These are phyloP conservation scores for Nymphalis c-album DNA, from an alignment of 2,888 invertebrate genomes.

Conservation along the genomic window DNA sequence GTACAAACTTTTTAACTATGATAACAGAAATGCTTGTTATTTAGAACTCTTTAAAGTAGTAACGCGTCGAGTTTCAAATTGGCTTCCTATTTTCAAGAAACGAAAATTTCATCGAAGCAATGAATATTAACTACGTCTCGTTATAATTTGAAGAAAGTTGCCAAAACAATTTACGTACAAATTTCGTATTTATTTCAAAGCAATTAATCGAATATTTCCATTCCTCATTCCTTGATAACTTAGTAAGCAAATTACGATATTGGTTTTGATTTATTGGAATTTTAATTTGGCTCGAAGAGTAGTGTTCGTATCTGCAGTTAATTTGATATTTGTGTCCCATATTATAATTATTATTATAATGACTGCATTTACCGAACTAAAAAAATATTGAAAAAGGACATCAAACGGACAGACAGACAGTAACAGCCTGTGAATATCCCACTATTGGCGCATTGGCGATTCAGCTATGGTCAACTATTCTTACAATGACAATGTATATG, in stretches of 20 bases:
- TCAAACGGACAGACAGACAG: too few species aligned
- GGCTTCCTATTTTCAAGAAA: slow-evolving; percentile 32
- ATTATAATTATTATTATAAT: too few species aligned
- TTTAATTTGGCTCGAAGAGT: background rate
- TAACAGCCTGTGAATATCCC: too few species aligned
- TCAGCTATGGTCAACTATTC: too few species aligned
- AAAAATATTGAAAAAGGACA: background rate
- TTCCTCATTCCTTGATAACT: slow-evolving; percentile 31
- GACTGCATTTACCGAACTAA: too few species aligned
- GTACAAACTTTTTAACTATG: too few species aligned
- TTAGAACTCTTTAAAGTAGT: slow-evolving; percentile 10
- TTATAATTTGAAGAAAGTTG: slow-evolving; percentile 37
- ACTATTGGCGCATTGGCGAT: too few species aligned
- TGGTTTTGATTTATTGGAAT: slow-evolving; percentile 1
- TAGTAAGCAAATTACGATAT: slow-evolving; percentile 30
- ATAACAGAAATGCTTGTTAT: background rate
- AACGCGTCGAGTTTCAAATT: slow-evolving; percentile 31
- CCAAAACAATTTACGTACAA: slow-evolving; percentile 39
- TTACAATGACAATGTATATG: too few species aligned
- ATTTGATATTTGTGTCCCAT: too few species aligned
- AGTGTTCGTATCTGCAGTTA: background rate
- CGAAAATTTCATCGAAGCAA: slow-evolving; percentile 39
- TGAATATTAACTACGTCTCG: slow-evolving; percentile 39
- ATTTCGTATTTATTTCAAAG: slow-evolving; percentile 36
- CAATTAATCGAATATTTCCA: slow-evolving; percentile 39